Base-by-base conservation (phyloP, 2,113 vertebrate species). In the Coptodon bakossiorum region DNA sequence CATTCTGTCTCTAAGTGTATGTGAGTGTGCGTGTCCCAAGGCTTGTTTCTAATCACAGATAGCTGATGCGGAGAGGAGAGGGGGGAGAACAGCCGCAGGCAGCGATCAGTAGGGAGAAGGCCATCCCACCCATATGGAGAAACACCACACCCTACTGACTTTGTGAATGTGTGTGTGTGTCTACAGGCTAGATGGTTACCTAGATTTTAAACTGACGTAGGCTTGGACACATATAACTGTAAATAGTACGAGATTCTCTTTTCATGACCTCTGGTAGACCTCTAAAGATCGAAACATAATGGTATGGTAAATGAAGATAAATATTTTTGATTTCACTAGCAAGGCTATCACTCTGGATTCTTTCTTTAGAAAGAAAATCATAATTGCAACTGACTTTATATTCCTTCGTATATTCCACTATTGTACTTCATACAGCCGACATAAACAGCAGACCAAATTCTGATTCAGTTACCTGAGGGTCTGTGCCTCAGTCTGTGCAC, bases 101-200 rank as follows among this genome's bases (percentile, higher is more conserved):
- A 92, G 88, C 89, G 91, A 92, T 94, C 91, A 82, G 92, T 68
- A 52, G 81, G 68, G 88, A 84, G 84, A 87, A 90, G 93, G 91
- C 92, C 91, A 91, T 95, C 92, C 92, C 84, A 83, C 90, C 94
- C 94, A 95, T 95, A 95, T 96, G 95, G 94, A 91, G 31, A 80
- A 91, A 88, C 83, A 88, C 78, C 89, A 93, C 82, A 87, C 88
- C 83, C 87, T 31, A 48, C 80, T 90, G 87, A 84, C 53, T 90
- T 14, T 88, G 53, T 85, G 34, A 3, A 10, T 66, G 29, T 76
- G 24, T 85, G 73, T 84, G 82, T 80, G 7, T 81, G 83, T 85
- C 24, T 81, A 12, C 57, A 80, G 52, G 81, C 73, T 24, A 79
- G 78, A 80, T 88, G 36, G 45, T 38, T 66, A 48, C 29, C 5